phyloP scores from a whole-genome alignment of 2,888 invertebrate species.

The Prosopocoilus inquinatus region DNA sequence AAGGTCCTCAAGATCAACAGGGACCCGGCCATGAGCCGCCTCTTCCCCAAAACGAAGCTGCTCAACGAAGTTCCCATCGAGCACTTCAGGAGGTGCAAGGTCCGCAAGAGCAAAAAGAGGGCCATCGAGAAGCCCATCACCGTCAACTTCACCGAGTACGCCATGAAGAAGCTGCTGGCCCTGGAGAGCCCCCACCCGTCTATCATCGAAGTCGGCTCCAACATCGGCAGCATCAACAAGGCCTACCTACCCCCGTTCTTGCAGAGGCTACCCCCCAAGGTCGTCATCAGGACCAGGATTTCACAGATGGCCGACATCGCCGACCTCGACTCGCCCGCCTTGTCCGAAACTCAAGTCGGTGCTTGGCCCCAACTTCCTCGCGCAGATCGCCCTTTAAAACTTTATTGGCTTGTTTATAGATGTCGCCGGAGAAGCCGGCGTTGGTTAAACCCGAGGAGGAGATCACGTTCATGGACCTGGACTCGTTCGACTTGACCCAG shows the following conservation, averaged over 20 bases:
- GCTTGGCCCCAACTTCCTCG: background rate
- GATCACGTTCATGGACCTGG: slow-evolving; percentile 41
- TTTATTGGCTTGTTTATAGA: slow-evolving; percentile 14
- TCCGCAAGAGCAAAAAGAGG: slow-evolving; percentile 40
- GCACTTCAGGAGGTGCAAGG: slow-evolving; percentile 38
- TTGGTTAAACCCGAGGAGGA: slow-evolving; percentile 34
- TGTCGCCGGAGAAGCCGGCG: slow-evolving; percentile 27
- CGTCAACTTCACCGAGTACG: slow-evolving; percentile 32
- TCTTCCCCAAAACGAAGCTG: slow-evolving; percentile 40
- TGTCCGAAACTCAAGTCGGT: slow-evolving; percentile 60
- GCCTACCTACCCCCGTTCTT: slow-evolving; percentile 37
- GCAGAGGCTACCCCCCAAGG: slow-evolving; percentile 30
- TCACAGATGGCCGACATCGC: slow-evolving; percentile 34
- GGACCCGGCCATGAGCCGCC: slow-evolving; percentile 39
- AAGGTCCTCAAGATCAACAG: slow-evolving; percentile 57
- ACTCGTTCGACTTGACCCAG: slow-evolving; percentile 42
- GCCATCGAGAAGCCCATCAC: slow-evolving; percentile 43
- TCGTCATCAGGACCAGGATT: slow-evolving; percentile 27
- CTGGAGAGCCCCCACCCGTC: slow-evolving; percentile 38
- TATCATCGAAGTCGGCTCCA: slow-evolving; percentile 41
- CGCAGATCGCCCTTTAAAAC: background rate
- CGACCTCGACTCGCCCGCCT: slow-evolving; percentile 59
- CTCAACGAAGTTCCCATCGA: slow-evolving; percentile 43
- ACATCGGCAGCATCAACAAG: slow-evolving; percentile 41
- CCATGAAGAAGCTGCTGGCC: slow-evolving; percentile 37